These are phyloP conservation scores for Orthosia gothica DNA, from an alignment of 2,888 invertebrate genomes.

Conservation along the genomic window DNA sequence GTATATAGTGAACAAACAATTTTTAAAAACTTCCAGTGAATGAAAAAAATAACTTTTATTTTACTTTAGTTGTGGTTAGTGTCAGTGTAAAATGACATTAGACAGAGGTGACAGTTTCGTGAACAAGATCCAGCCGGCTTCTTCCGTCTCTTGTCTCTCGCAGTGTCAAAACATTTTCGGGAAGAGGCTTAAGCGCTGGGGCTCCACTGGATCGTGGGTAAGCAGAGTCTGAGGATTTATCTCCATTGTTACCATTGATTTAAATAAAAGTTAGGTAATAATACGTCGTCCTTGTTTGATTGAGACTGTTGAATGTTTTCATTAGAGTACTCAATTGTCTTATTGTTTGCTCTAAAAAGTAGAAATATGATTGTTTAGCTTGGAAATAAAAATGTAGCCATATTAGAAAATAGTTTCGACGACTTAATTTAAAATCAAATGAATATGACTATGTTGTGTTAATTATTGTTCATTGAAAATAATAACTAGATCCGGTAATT, in stretches of 20 bases:
- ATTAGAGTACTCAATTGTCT: neutral
- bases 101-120: conserved; percentile 88
- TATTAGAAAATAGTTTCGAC: neutral
- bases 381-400: neutral
- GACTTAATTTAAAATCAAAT: neutral
- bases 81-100: conserved; percentile 87
- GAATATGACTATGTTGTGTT: neutral
- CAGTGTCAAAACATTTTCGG: conserved; percentile 93
- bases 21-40: conserved; percentile 41
- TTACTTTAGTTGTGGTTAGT: conserved; percentile 59
- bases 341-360: conserved; percentile 1
- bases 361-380: neutral
- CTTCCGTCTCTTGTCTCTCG: conserved; percentile 89
- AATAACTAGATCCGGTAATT: neutral
- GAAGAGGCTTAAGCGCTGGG: conserved; percentile 93
- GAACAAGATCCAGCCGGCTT: conserved; percentile 89
- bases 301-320: conserved; percentile 20
- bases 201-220: conserved; percentile 95
- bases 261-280: neutral
- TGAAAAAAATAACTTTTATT: conserved; percentile 43
- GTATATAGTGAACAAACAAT: conserved; percentile 55
- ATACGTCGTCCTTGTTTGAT: neutral
- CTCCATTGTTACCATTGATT: neutral
- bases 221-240: conserved; percentile 66
- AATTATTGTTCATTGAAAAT: neutral